These are phyloP conservation scores for Pelodytes ibericus DNA, from an alignment of 2,797 vertebrate species.

Conservation along the genomic window DNA sequence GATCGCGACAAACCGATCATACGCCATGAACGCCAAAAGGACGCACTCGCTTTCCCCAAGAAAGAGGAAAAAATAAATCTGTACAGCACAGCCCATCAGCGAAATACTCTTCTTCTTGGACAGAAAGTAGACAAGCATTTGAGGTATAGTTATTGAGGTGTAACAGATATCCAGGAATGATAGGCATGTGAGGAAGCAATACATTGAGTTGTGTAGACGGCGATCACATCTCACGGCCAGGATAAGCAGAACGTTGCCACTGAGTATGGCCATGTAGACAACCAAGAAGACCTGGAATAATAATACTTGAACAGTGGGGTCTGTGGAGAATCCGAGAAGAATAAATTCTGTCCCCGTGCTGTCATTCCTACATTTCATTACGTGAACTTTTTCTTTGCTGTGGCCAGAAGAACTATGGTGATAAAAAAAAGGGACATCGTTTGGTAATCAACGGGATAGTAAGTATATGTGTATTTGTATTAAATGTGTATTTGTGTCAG, in stretches of 20 bases:
- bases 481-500: too few species aligned
- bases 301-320: background rate
- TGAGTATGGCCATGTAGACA: background rate
- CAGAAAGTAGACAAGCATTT: constrained; percentile 22
- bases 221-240: background rate
- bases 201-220: constrained; percentile 1
- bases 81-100: background rate
- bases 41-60: constrained; percentile 10
- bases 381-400: too few species aligned
- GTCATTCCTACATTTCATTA: background rate
- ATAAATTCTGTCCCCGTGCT: constrained; percentile 12
- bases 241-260: constrained; percentile 8
- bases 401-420: too few species aligned
- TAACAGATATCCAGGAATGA: constrained; percentile 17
- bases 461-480: too few species aligned
- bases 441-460: too few species aligned
- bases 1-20: constrained; percentile 1
- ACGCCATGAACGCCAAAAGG: constrained; percentile 15
- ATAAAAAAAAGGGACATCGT: too few species aligned
- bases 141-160: constrained; percentile 18
- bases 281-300: background rate
- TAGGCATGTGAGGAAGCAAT: constrained; percentile 1
- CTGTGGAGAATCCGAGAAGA: constrained; percentile 14
- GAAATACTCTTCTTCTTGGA: background rate
- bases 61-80: constrained; percentile 6